Conservation (phyloP, 2,797 vertebrate genomes). For the Balearica regulorum region DNA sequence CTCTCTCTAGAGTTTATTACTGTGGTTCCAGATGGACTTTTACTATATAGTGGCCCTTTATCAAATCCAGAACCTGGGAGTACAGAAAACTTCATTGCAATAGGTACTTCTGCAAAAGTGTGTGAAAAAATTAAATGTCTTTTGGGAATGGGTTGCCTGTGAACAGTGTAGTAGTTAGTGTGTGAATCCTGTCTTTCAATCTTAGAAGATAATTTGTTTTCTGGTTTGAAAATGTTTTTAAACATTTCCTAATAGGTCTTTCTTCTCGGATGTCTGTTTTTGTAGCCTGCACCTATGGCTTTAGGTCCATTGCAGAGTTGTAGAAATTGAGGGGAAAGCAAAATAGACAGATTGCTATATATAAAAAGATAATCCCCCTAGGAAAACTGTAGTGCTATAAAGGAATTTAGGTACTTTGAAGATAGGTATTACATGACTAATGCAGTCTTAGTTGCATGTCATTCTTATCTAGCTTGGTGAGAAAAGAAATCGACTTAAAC, state of each 20-base stretch:
- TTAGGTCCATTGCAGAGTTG: background rate
- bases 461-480: background rate
- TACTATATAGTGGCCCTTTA: constrained; percentile 83
- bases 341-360: background rate
- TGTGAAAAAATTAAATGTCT: background rate
- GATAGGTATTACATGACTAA: background rate
- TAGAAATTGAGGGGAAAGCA: background rate
- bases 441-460: background rate
- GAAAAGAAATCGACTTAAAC: background rate
- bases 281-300: background rate
- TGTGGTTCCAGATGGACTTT: constrained; percentile 78
- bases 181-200: background rate
- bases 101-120: constrained; percentile 72
- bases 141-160: background rate
- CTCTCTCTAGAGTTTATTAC: constrained; percentile 86
- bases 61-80: constrained; percentile 78
- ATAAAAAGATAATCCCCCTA: background rate
- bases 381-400: background rate
- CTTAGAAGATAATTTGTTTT: background rate
- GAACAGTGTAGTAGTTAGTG: background rate
- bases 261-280: background rate
- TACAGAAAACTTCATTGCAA: constrained; percentile 82
- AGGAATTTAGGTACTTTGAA: constrained; percentile 6
- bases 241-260: background rate
- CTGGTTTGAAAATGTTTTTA: background rate